Conservation (phyloP, 35 echinoderm and acorn worm genomes). For the Strongylocentrotus purpuratus region DNA sequence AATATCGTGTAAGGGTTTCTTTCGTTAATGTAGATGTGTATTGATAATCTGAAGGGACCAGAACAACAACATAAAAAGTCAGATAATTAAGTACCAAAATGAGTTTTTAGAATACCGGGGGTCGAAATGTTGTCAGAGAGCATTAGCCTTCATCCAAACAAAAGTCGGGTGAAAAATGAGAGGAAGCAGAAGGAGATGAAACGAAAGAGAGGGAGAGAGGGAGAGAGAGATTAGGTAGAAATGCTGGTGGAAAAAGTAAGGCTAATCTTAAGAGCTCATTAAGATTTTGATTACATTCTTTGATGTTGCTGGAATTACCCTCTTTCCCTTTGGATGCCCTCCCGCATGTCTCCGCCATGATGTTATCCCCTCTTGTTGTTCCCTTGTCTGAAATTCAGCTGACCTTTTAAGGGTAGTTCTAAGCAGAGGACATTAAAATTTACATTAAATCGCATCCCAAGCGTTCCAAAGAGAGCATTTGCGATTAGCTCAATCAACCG, state of each 20-base stretch:
- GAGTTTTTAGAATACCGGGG: too few relatives aligned
- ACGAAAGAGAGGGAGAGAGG: too few relatives aligned
- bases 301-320: slow-evolving; percentile 12
- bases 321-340: neutral
- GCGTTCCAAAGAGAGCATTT: neutral
- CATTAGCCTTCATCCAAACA: too few relatives aligned
- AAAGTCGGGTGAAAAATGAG: too few relatives aligned
- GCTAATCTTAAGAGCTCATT: neutral
- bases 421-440: neutral
- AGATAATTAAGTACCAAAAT: too few relatives aligned
- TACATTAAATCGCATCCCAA: neutral
- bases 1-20: too few relatives aligned
- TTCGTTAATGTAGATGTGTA: too few relatives aligned
- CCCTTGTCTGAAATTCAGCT: neutral
- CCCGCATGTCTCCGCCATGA: neutral
- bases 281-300: neutral
- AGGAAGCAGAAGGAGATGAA: too few relatives aligned
- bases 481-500: neutral
- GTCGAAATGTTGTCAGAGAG: too few relatives aligned
- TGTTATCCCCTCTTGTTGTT: neutral
- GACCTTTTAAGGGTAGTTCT: neutral
- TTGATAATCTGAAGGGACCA: too few relatives aligned
- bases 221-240: too few relatives aligned
- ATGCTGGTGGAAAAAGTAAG: neutral
- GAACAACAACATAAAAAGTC: too few relatives aligned